Evolutionary conservation across 2,113 vertebrate genomes (phyloP), one percentile per base, ranked within the genome.

Genomic region (Podarcis muralis): DNA sequence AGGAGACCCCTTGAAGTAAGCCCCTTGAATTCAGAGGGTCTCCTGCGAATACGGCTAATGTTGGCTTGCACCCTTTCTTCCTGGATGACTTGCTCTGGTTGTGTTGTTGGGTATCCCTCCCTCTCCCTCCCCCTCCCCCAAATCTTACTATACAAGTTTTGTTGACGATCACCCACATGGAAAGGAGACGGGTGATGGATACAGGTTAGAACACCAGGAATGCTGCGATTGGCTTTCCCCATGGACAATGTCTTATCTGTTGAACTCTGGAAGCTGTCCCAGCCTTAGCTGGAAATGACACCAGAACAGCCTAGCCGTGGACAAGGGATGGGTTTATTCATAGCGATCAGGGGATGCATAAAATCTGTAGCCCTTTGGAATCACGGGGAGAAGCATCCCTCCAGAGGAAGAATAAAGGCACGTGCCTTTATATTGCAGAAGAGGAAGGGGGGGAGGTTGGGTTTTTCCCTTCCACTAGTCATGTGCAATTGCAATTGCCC

Each of bases 231-330:
- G 8, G 62, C 65, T 32, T 22, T 59, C 40, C 30, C 62, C 25
- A 23, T 77, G 20, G 37, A 75, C 43, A 48, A 68, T 65, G 71
- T 59, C 74, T 53, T 32, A 25, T 76, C 65, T 27, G n/a, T 76
- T 71, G 82, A 76, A 77, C 92, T 94, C 92, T 84, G 88, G 83
- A n/a, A 69, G 91, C 86, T 81, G 86, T n/a, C 92, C 83, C 3
- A 80, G 71, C 18, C 68, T 74, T 86, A 68, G 35, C 89, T 30
- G 87, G 6, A 74, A 25, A 0, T 75, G 27, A 76, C n/a, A 0
- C 68, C 75, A 27, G 11, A 12, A 65, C 30, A 11, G 3, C 80
- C n/a, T 57, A 57, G 1, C 40, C 71, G 25, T 1, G 27, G 83
- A 86, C 13, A 4, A 0, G 11, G 43, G 1, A 74, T 86, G 5